Conservation (phyloP, 2,888 invertebrate species). For the Plusia festucae region DNA sequence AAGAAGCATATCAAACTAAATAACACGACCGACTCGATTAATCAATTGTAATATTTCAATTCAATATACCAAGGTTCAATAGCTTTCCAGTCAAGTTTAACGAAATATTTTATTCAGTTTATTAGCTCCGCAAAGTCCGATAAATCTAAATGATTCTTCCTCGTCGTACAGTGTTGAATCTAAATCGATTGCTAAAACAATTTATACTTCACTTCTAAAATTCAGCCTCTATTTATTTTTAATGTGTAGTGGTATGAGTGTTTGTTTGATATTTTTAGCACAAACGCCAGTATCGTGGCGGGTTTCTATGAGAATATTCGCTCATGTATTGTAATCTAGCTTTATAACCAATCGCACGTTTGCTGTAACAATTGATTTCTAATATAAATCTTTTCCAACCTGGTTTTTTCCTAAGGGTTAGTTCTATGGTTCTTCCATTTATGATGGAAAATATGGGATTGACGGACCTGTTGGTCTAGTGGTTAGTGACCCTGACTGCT, state of each 20-base stretch:
- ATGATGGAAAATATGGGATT: no score
- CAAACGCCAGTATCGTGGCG: slow-evolving; percentile 42
- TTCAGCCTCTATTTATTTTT: slow-evolving; percentile 58
- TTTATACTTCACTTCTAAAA: slow-evolving; percentile 40
- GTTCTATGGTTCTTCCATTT: no score
- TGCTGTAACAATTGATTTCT: background rate
- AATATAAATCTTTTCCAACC: background rate
- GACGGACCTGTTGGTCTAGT: no score
- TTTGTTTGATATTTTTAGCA: slow-evolving; percentile 62
- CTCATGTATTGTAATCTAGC: slow-evolving; percentile 11
- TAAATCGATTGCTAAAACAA: slow-evolving; percentile 37
- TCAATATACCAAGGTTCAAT: background rate
- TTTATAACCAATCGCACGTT: background rate
- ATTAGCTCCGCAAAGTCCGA: background rate
- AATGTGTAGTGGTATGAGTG: slow-evolving; percentile 53
- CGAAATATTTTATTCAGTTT: slow-evolving; percentile 13
- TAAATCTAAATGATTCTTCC: slow-evolving; percentile 13
- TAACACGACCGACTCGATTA: no score
- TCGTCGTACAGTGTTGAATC: slow-evolving; percentile 8
- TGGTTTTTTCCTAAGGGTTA: no score
- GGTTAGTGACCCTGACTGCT: no score
- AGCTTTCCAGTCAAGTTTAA: background rate
- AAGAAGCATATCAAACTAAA: no score
- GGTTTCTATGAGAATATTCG: slow-evolving; percentile 53
- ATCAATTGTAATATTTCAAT: background rate